Percentiles rank a stretch among this genome's conserved stretches.
Conservation (phyloP, 2,797 vertebrate genomes). For the Lagorchestes hirsutus region DNA sequence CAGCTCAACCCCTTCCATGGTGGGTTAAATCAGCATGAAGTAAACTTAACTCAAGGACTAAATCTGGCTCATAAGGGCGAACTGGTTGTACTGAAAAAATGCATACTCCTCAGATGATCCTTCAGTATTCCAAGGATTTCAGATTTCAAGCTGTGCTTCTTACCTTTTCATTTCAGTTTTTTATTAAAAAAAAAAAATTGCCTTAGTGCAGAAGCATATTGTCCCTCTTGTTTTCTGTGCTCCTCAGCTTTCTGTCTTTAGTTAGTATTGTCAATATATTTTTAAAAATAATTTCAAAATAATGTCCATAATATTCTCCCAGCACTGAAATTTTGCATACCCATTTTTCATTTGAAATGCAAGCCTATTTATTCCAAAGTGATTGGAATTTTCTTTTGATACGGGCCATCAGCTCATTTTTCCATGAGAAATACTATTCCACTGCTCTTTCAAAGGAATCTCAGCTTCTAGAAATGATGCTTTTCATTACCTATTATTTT, state of each 20-base stretch:
- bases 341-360: slow-evolving; percentile 85
- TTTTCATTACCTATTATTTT: slow-evolving; percentile 75
- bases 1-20: slow-evolving; percentile 74
- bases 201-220: slow-evolving; percentile 71
- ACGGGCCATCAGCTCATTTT: slow-evolving; percentile 92
- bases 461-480: slow-evolving; percentile 63
- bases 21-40: slow-evolving; percentile 77
- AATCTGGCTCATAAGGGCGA: slow-evolving; percentile 78
- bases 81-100: slow-evolving; percentile 59
- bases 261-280: slow-evolving; percentile 78
- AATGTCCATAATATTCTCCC: slow-evolving; percentile 76
- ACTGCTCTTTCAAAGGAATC: slow-evolving; percentile 72
- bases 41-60: slow-evolving; percentile 74
- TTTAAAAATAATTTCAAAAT: slow-evolving; percentile 75
- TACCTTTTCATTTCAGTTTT: slow-evolving; percentile 73
- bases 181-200: slow-evolving; percentile 78
- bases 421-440: slow-evolving; percentile 85
- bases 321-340: slow-evolving; percentile 81
- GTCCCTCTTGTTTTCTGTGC: slow-evolving; percentile 79
- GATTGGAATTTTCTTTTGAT: slow-evolving; percentile 73
- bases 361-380: slow-evolving; percentile 77
- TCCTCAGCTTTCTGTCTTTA: slow-evolving; percentile 77
- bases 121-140: slow-evolving; percentile 70
- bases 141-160: slow-evolving; percentile 76
- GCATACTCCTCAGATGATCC: slow-evolving; percentile 61